Percentiles rank a stretch among this genome's conserved stretches.
Conservation (phyloP, 2,113 vertebrate species). For the Takifugu bimaculatus region DNA sequence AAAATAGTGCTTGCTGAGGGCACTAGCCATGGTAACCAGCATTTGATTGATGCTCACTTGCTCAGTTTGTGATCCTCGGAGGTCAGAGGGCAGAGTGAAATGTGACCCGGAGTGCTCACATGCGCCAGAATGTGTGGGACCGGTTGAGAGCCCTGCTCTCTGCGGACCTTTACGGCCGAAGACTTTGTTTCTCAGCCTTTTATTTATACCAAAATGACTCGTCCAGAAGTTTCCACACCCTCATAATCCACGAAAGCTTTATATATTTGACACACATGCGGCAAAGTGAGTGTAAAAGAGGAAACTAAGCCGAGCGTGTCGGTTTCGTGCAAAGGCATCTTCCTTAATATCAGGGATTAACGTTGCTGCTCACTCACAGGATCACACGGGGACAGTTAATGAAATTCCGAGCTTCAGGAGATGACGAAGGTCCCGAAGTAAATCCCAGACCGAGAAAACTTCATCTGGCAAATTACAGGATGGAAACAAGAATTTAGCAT, state of each 20-base stretch:
- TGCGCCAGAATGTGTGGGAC: too few species aligned
- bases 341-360: slow-evolving; percentile 19
- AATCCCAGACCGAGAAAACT: slow-evolving; percentile 3
- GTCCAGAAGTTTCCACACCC: not conserved
- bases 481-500: slow-evolving; percentile 1
- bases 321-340: slow-evolving; percentile 11
- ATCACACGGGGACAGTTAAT: slow-evolving; percentile 20
- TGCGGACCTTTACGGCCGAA: too few species aligned
- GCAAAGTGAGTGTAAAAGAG: slow-evolving; percentile 8
- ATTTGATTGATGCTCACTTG: too few species aligned
- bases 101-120: too few species aligned
- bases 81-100: too few species aligned
- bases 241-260: not conserved
- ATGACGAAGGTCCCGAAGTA: slow-evolving; percentile 18
- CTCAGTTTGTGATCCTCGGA: too few species aligned
- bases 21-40: too few species aligned
- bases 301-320: not conserved
- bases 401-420: slow-evolving; percentile 6
- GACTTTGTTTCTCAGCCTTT: too few species aligned
- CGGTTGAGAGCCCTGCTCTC: too few species aligned
- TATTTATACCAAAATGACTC: slow-evolving; percentile 4
- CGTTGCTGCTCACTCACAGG: slow-evolving; percentile 11
- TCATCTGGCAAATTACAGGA: slow-evolving; percentile 6
- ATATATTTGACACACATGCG: not conserved
- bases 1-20: too few species aligned